Conservation (phyloP, 2,797 vertebrate genomes). For the Caiman crocodilus region DNA sequence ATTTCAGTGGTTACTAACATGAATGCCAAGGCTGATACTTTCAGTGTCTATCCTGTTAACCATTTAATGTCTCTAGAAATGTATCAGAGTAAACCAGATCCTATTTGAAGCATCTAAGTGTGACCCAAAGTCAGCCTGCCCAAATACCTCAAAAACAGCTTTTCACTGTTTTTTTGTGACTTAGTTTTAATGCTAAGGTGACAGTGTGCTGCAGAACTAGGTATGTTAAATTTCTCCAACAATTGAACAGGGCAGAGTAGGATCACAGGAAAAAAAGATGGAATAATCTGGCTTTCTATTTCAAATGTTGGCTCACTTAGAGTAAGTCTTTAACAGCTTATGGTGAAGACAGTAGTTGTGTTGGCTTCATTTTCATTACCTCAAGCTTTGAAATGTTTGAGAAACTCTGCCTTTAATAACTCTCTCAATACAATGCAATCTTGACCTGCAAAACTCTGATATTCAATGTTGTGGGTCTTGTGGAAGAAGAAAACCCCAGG, state of each 20-base stretch:
- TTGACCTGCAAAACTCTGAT: not conserved
- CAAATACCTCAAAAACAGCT: no score
- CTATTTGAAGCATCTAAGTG: no score
- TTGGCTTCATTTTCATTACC: not conserved
- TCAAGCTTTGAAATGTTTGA: slow-evolving; percentile 15
- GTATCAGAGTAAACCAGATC: not conserved
- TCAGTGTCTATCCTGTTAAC: not conserved
- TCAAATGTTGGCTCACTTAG: not conserved
- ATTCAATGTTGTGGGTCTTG: not conserved
- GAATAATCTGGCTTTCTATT: not conserved
- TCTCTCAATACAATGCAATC: not conserved
- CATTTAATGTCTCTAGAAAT: not conserved
- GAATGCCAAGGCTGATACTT: not conserved
- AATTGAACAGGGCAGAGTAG: no score
- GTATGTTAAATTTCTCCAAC: no score
- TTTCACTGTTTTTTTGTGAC: no score
- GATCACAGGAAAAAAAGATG: no score
- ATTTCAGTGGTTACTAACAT: not conserved
- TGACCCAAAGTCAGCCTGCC: no score
- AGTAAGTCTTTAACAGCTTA: not conserved
- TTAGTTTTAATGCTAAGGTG: no score
- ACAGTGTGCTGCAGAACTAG: no score
- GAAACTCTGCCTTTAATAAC: not conserved
- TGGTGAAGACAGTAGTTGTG: not conserved
- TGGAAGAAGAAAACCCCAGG: no score